Percentiles rank a stretch among this genome's conserved stretches.
Evolutionary conservation across 2,113 vertebrate species (phyloP).

Genomic region (Thymallus thymallus): DNA sequence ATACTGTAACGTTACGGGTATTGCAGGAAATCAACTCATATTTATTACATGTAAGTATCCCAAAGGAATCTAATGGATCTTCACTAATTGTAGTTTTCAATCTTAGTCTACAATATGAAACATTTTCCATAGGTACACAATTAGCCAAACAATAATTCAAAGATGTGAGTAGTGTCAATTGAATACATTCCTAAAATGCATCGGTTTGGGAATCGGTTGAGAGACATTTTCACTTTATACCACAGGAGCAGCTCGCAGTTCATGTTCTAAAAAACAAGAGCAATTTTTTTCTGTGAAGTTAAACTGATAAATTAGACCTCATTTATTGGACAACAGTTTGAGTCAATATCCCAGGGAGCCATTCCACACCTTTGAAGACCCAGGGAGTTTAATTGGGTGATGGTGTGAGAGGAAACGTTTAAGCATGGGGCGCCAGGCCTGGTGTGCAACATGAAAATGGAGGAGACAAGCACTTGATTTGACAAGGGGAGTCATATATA

Average conservation of each 20-base stretch:
- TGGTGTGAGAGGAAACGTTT: constrained; percentile 85
- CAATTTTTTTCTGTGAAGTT: constrained; percentile 73
- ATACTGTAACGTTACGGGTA: not conserved
- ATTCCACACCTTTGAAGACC: constrained; percentile 84
- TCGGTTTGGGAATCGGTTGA: not conserved
- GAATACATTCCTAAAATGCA: not conserved
- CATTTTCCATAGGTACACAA: not conserved
- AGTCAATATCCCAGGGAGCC: constrained; percentile 86
- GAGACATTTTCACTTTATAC: constrained; percentile 10
- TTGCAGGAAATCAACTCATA: not conserved
- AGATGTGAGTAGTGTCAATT: not conserved
- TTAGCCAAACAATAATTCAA: not conserved
- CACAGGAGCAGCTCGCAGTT: not conserved
- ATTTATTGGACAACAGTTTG: constrained; percentile 95
- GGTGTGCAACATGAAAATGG: constrained; percentile 83
- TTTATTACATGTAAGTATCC: not conserved
- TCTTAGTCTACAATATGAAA: not conserved
- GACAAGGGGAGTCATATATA: constrained; percentile 97
- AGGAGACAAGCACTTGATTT: constrained; percentile 87
- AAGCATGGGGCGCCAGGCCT: constrained; percentile 79
- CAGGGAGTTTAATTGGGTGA: constrained; percentile 93
- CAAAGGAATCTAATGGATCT: not conserved
- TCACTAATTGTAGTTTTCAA: not conserved
- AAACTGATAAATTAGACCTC: constrained; percentile 99
- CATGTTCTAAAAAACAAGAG: constrained; percentile 42